Evolutionary conservation across 2,797 vertebrate species (phyloP).

Genomic region (Iguana delicatissima): DNA sequence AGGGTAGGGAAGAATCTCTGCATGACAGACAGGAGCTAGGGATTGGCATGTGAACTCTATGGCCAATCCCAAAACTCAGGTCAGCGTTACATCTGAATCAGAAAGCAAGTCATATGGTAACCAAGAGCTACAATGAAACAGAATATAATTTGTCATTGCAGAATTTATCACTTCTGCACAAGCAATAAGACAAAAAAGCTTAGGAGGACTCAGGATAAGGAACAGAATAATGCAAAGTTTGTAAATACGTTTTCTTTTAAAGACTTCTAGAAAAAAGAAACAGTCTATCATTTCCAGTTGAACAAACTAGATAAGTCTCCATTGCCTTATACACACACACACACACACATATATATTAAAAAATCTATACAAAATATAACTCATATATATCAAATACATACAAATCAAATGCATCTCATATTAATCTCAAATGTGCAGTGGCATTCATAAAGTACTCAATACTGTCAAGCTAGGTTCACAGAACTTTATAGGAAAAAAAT

Average conservation of each 20-base stretch:
- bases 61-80: neutral
- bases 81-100: neutral
- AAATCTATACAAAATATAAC: neutral
- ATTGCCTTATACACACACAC: too few relatives aligned
- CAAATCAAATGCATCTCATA: neutral
- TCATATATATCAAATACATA: neutral
- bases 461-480: neutral
- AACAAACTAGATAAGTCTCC: neutral
- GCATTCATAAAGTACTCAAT: neutral
- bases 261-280: neutral
- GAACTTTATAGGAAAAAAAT: slow-evolving; percentile 16
- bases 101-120: neutral
- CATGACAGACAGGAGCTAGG: neutral
- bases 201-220: neutral
- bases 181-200: slow-evolving; percentile 5
- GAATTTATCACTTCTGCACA: neutral
- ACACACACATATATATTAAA: neutral
- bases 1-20: neutral
- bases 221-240: neutral
- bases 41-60: too few relatives aligned
- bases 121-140: slow-evolving; percentile 6
- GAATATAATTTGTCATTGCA: neutral
- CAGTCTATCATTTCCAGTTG: neutral
- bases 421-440: neutral
- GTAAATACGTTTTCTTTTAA: neutral